A percentile compares a stretch with the other conserved stretches of the same genome.
phyloP scores from a whole-genome alignment of 2,797 vertebrate species.

The Poecilia wingei region DNA sequence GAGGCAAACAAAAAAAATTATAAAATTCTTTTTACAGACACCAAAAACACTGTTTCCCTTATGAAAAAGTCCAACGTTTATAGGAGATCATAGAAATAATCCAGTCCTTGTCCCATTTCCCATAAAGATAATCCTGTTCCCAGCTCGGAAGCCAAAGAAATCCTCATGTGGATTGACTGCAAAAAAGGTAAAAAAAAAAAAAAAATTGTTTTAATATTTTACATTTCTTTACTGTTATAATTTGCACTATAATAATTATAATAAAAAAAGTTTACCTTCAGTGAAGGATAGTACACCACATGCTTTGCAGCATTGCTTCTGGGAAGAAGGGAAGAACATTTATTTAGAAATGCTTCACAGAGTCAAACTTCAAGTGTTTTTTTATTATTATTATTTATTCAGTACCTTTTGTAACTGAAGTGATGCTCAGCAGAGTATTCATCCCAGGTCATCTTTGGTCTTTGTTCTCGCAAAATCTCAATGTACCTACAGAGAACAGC shows the following conservation, averaged over 20 bases:
- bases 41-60: slow-evolving; percentile 28
- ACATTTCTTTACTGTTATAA: not conserved
- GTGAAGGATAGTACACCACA: slow-evolving; percentile 91
- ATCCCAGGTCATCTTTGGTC: slow-evolving; percentile 91
- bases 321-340: slow-evolving; percentile 26
- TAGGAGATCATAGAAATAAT: slow-evolving; percentile 98
- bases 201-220: not conserved
- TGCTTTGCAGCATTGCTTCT: slow-evolving; percentile 90
- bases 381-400: not conserved
- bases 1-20: slow-evolving; percentile 1
- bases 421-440: slow-evolving; percentile 90
- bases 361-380: not conserved
- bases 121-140: slow-evolving; percentile 95
- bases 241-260: not conserved
- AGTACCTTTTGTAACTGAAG: slow-evolving; percentile 91
- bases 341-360: slow-evolving; percentile 5
- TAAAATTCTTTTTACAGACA: not conserved
- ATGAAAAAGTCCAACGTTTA: slow-evolving; percentile 64
- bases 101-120: slow-evolving; percentile 98
- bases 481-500: slow-evolving; percentile 85
- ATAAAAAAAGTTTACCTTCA: slow-evolving; percentile 84
- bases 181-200: slow-evolving; percentile 36
- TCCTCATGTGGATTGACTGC: slow-evolving; percentile 90
- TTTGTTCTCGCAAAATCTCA: slow-evolving; percentile 89
- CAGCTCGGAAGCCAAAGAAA: slow-evolving; percentile 90